Base-by-base conservation (phyloP, 2,797 vertebrate genomes). In the Orestias chungarensis region DNA sequence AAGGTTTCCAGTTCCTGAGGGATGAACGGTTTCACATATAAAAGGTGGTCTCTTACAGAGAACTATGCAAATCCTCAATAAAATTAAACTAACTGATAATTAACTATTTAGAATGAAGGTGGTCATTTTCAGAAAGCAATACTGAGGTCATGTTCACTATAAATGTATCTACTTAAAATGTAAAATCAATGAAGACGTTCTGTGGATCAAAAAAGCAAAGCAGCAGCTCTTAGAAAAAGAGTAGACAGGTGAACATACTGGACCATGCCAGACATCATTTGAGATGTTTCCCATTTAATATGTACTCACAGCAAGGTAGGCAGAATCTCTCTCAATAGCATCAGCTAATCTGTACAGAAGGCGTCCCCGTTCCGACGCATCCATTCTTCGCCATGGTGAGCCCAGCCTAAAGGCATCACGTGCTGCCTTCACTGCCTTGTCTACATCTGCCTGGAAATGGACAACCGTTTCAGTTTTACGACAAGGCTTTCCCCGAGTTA, bases 351-450 rank as follows among this genome's bases (percentile, higher is more conserved):
- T 94, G 86, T 85, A 80, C 62, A 99, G 86, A n/a, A 99, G 94
- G 42, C 94, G 88, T 62, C 97, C 97, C 0, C 98, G 94, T 0
- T 96, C 86, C 0, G 97, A 99, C 0, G 98, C 97, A 0, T 99
- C 96, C 96, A 94, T 97, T 74, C 95, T 95, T 79, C 97, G 93
- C 98, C 97, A 99, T 8, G 97, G 97, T 0, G 97, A 98, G 20
- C 97, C 98, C 68, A 97, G 81, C 74, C 86, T 93, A 82, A 99
- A 99, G 0, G 97, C 97, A 0, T 95, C 86, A 38, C 73, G 92
- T 33, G 97, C 98, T 6, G 97, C 97, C 76, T 95, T 91, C 23
- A 99, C 97, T 0, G 97, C 98, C 82, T 92, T 96, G 75, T 99
- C 94, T 49, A 99, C 97, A 0, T 99, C 98, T 4, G 90, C 95